phyloP scores from a whole-genome alignment of 2,797 vertebrate genomes.

The Echeneis naucrates region DNA sequence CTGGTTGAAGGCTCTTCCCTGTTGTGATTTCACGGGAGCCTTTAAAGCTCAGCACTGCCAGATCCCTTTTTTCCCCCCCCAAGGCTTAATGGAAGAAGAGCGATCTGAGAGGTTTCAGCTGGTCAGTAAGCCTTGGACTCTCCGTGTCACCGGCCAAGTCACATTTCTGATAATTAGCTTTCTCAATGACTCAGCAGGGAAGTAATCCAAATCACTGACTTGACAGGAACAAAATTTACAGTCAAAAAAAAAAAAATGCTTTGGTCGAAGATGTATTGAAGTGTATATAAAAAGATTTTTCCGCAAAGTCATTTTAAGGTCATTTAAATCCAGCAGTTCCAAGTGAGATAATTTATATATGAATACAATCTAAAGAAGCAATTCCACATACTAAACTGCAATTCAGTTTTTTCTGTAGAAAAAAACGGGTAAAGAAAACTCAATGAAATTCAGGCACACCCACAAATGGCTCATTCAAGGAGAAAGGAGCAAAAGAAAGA shows the following conservation, averaged over 20 bases:
- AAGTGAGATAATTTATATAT: background rate
- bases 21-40: slow-evolving; percentile 59
- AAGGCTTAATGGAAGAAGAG: slow-evolving; percentile 32
- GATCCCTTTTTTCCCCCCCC: slow-evolving; percentile 36
- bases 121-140: slow-evolving; percentile 28
- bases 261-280: background rate
- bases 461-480: background rate
- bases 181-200: slow-evolving; percentile 16
- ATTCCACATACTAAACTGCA: background rate
- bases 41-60: slow-evolving; percentile 51
- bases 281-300: slow-evolving; percentile 1
- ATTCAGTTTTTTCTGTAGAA: background rate
- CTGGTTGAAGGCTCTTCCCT: slow-evolving; percentile 60
- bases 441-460: background rate
- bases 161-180: slow-evolving; percentile 45
- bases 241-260: background rate
- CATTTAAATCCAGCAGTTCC: background rate
- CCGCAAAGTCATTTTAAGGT: background rate
- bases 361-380: background rate
- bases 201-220: slow-evolving; percentile 27
- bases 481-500: background rate
- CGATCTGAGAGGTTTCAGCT: slow-evolving; percentile 46
- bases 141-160: slow-evolving; percentile 33
- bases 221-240: slow-evolving; percentile 3
- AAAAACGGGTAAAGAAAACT: background rate